phyloP scores from a whole-genome alignment of 2,113 vertebrate genomes.

The Xyliphius kryptos region DNA sequence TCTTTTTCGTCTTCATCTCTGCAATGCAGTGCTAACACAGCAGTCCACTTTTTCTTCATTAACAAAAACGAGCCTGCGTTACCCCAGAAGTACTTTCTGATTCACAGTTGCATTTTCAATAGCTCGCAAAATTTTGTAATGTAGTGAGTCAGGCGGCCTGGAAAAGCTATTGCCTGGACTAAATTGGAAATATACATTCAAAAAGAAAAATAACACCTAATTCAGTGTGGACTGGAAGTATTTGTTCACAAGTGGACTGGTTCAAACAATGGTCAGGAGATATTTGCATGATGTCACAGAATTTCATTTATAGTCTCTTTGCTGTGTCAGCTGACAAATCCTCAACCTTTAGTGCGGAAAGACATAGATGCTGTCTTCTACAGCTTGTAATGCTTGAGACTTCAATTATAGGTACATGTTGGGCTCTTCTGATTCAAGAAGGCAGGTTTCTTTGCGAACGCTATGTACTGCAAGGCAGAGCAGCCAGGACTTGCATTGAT shows the following conservation, averaged over 20 bases:
- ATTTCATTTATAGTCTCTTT: constrained; percentile 46
- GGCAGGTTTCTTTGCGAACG: constrained; percentile 42
- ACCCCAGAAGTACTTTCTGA: constrained; percentile 13
- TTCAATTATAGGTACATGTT: constrained; percentile 45
- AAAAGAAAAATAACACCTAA: not conserved
- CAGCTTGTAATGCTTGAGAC: constrained; percentile 32
- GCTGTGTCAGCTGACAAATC: constrained; percentile 55
- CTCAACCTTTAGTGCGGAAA: constrained; percentile 41
- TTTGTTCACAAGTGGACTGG: constrained; percentile 46
- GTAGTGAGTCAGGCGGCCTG: not conserved
- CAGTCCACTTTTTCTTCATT: constrained; percentile 19
- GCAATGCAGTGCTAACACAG: constrained; percentile 33
- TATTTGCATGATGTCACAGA: constrained; percentile 50
- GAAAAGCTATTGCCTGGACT: constrained; percentile 5
- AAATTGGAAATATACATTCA: constrained; percentile 21
- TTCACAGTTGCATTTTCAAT: not conserved
- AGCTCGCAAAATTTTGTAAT: constrained; percentile 3
- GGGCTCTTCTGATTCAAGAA: constrained; percentile 52
- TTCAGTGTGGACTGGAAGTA: constrained; percentile 41
- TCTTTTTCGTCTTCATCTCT: too few species aligned
- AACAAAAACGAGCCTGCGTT: constrained; percentile 27
- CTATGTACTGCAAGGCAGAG: constrained; percentile 42
- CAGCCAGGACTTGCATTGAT: constrained; percentile 44
- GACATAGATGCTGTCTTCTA: constrained; percentile 39
- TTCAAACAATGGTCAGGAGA: constrained; percentile 45